Conservation (phyloP, 2,888 invertebrate species). For the Atrina japonica region DNA sequence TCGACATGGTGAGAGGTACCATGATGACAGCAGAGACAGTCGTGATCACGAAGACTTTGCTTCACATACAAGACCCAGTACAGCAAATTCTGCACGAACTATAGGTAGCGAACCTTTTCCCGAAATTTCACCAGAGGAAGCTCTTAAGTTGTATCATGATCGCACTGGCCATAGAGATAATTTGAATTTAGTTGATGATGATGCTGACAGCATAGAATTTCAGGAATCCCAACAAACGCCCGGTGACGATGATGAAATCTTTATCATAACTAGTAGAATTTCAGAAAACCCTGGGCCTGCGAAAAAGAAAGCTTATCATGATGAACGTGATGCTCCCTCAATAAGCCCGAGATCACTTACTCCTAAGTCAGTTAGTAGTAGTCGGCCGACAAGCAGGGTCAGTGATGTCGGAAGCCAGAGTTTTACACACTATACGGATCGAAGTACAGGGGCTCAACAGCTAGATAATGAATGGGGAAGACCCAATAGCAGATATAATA, state of each 20-base stretch:
- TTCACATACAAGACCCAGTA: constrained; percentile 56
- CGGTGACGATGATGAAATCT: constrained; percentile 68
- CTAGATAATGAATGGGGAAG: constrained; percentile 6
- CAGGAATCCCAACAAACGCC: constrained; percentile 54
- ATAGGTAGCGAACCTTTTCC: constrained; percentile 71
- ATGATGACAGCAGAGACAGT: constrained; percentile 28
- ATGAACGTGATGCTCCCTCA: constrained; percentile 54
- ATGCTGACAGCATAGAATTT: constrained; percentile 60
- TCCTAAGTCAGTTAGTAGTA: constrained; percentile 38
- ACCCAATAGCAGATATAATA: constrained; percentile 18
- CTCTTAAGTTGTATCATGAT: constrained; percentile 57
- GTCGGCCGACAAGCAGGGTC: constrained; percentile 39
- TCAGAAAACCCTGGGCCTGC: constrained; percentile 57
- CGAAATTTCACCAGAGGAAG: constrained; percentile 70
- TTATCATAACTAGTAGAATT: constrained; percentile 61
- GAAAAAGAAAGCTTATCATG: constrained; percentile 58
- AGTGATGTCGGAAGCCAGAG: constrained; percentile 28
- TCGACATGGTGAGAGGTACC: constrained; percentile 29
- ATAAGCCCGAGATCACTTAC: constrained; percentile 47
- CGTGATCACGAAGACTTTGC: constrained; percentile 47
- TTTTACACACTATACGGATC: constrained; percentile 8
- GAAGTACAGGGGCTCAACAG: constrained; percentile 22
- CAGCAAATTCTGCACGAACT: constrained; percentile 68
- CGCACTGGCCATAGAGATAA: constrained; percentile 48
- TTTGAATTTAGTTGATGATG: constrained; percentile 42